phyloP scores from a whole-genome alignment of 1,140 invertebrate genomes.

The Drosophila nigrodunni region DNA sequence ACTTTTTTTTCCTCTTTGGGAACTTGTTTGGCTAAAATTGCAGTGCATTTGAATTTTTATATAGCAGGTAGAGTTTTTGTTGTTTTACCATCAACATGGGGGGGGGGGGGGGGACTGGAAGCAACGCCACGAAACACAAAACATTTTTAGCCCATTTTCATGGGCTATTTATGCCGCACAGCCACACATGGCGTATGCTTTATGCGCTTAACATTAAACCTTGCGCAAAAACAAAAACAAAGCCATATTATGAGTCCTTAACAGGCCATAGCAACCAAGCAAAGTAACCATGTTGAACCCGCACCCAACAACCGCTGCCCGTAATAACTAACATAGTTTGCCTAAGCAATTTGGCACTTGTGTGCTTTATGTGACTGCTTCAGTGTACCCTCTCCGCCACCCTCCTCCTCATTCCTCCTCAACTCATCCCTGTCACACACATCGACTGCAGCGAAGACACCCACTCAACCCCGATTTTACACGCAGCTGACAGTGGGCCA shows the following conservation, averaged over 20 bases:
- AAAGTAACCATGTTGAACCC: conserved; percentile 41
- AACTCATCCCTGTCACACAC: background rate
- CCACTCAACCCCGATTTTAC: background rate
- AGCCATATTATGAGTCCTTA: conserved; percentile 58
- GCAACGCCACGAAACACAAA: conserved; percentile 7
- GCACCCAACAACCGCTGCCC: conserved; percentile 50
- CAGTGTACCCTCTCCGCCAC: background rate
- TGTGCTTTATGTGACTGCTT: conserved; percentile 58
- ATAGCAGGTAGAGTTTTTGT: background rate
- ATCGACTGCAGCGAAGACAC: conserved; percentile 6
- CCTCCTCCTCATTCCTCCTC: background rate
- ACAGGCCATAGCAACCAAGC: conserved; percentile 60
- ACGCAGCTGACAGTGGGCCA: conserved; percentile 26
- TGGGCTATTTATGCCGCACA: conserved; percentile 31
- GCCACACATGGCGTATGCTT: conserved; percentile 55
- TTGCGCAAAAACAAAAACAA: conserved; percentile 30
- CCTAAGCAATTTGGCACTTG: conserved; percentile 76
- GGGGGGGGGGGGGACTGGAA: conserved; percentile 7
- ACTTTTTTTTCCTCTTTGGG: conserved; percentile 9
- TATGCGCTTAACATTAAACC: conserved; percentile 41
- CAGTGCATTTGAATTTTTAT: too few species aligned
- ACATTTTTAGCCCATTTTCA: conserved; percentile 18
- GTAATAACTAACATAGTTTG: conserved; percentile 79
- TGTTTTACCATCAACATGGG: background rate
- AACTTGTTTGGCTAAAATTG: background rate